Evolutionary conservation across 2,797 vertebrate genomes (phyloP), one percentile per base, ranked within the genome.

Genomic region (Loriculus beryllinus): DNA sequence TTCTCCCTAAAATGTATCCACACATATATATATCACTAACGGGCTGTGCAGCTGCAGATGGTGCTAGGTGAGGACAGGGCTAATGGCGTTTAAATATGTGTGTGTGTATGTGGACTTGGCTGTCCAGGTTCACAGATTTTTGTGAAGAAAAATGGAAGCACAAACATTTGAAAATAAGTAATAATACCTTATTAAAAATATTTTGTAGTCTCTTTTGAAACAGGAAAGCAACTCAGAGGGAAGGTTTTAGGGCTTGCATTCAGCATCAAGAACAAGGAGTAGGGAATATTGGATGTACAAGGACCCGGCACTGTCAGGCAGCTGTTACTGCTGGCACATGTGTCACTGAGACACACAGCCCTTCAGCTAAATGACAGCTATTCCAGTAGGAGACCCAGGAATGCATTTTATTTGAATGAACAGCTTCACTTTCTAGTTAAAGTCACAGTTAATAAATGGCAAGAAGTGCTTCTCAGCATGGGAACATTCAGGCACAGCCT

Each of bases 401-500:
- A 96, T 95, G 93, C 70, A 68, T 57, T 96, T 94, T 82, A 86
- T 88, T 57, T 18, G 63, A 96, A 81, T 26, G 74, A 96, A 88
- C 92, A 90, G 91, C 87, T 94, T 91, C 91, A 76, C 85, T 96
- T 96, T 95, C 93, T 86, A 93, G 93, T 93, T 96, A 96, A 96
- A 96, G 92, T 94, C 95, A 94, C 87, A 91, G 93, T 88, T 94
- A 95, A 95, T 94, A 97, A 97, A 96, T 90, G 91, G 87, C 79
- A 96, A 91, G 67, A 78, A 94, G 77, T 91, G 28, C 42, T 96
- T 95, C 96, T 93, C 90, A 92, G 90, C 93, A 92, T 57, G 93
- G 69, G 89, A 92, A 81, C 75, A 12, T 82, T 92, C 93, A 88
- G 79, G 80, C 70, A 87, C 71, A 88, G 71, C n/a, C 74, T 68